phyloP scores from a whole-genome alignment of 1,140 invertebrate genomes.

The Sitophilus oryzae region DNA sequence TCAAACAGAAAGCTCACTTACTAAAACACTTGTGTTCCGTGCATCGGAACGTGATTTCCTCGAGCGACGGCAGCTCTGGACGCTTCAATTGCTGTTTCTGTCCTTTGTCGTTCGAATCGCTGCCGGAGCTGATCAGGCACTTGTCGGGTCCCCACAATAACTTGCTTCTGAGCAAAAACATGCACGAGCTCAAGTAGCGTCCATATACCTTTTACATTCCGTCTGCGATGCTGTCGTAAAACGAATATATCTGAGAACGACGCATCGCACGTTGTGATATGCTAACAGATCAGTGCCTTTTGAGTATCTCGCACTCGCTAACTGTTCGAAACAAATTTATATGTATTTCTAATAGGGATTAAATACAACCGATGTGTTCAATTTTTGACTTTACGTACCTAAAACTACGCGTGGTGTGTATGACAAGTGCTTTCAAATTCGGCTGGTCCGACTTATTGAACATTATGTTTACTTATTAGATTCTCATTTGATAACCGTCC shows the following conservation, averaged over 20 bases:
- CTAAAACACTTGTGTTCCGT: slow-evolving; percentile 81
- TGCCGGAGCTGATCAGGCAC: slow-evolving; percentile 77
- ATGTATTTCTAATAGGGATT: slow-evolving; percentile 7
- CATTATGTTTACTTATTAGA: slow-evolving; percentile 20
- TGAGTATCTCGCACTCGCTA: slow-evolving; percentile 4
- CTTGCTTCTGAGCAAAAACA: slow-evolving; percentile 76
- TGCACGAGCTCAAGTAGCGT: slow-evolving; percentile 61
- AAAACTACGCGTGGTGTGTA: slow-evolving; percentile 41
- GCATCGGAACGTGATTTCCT: slow-evolving; percentile 75
- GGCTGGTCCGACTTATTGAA: slow-evolving; percentile 32
- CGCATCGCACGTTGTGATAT: slow-evolving; percentile 30
- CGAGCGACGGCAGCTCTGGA: slow-evolving; percentile 61
- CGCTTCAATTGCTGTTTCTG: slow-evolving; percentile 82
- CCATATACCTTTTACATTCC: slow-evolving; percentile 38
- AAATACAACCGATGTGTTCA: slow-evolving; percentile 44
- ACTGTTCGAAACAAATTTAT: slow-evolving; percentile 2
- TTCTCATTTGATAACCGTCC: slow-evolving; percentile 20
- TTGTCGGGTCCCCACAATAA: slow-evolving; percentile 81
- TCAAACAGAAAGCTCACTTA: slow-evolving; percentile 81
- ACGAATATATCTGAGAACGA: slow-evolving; percentile 31
- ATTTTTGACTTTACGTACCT: slow-evolving; percentile 41
- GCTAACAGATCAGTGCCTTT: slow-evolving; percentile 22
- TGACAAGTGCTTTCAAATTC: slow-evolving; percentile 34
- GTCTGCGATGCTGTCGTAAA: slow-evolving; percentile 27
- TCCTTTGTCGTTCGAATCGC: slow-evolving; percentile 71